A percentile compares a stretch with the other conserved stretches of the same genome.
phyloP scores from a whole-genome alignment of 2,888 invertebrate species.

The Osmoderma eremita region DNA sequence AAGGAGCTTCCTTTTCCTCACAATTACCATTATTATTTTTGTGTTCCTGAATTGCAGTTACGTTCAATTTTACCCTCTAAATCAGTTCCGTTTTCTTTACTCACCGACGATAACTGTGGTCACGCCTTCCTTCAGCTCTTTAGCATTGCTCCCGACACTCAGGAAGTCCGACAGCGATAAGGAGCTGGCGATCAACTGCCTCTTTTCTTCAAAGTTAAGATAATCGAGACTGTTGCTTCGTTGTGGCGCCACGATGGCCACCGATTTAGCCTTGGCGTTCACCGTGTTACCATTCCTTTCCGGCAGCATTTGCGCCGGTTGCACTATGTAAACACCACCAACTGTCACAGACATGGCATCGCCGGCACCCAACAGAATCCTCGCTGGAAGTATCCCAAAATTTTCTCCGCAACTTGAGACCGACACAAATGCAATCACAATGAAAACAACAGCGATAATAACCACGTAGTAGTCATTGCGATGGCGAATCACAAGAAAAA shows the following conservation, averaged over 20 bases:
- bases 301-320: constrained; percentile 52
- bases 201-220: constrained; percentile 90
- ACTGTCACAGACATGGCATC: constrained; percentile 56
- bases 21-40: too few relatives aligned
- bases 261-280: constrained; percentile 65
- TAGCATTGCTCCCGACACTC: constrained; percentile 44
- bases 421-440: constrained; percentile 18
- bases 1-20: too few relatives aligned
- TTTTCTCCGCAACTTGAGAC: neutral
- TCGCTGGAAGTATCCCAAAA: too few relatives aligned
- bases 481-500: constrained; percentile 1
- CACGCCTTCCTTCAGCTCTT: constrained; percentile 58
- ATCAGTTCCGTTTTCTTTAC: constrained; percentile 39
- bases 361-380: neutral
- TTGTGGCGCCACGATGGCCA: constrained; percentile 76
- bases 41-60: too few relatives aligned
- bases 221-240: constrained; percentile 88
- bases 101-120: constrained; percentile 61
- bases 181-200: constrained; percentile 88
- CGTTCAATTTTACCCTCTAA: too few relatives aligned
- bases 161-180: constrained; percentile 85
- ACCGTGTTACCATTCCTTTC: constrained; percentile 51
- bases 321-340: constrained; percentile 57
- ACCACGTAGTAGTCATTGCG: neutral
- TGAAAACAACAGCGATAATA: constrained; percentile 3